Base-by-base conservation (phyloP, 2,888 invertebrate genomes). In the Ceraclea dissimilis region DNA sequence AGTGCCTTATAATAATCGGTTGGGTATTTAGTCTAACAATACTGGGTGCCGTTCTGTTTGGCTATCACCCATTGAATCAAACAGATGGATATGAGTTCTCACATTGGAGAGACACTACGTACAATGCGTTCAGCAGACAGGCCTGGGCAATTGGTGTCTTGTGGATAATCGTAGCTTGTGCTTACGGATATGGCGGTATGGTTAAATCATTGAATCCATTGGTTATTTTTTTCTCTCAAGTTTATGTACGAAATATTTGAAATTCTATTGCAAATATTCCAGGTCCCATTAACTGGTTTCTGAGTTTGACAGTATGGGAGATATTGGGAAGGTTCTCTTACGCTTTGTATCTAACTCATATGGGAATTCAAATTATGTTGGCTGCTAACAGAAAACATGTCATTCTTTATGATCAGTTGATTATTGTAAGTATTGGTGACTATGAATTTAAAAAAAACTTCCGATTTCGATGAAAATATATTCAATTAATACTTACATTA, bases 271-370 rank as follows among this genome's bases (percentile, higher is more conserved):
- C n/a, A n/a, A n/a, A n/a, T n/a, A n/a, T n/a, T n/a, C n/a, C 10
- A 79, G 79, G 78, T 62, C 70, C 75, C 13, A 67, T 80, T 5
- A 76, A 79, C 64, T 78, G 76, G 74, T 72, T 80, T 59, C 67
- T 81, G 1, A 78, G 79, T 0, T 65, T 75, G 1, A 65, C 67
- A 13, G 63, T 79, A 34, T 81, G 80, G 72, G 76, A 78, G 66
- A 67, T 79, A 11, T 70, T 79, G 1, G 75, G 76, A 1, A 72
- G 78, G 13, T 68, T 82, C 13, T 79, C 79, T 0, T 82, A 77
- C 61, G 77, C 78, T 8, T 73, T 80, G 66, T 82, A 79, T 62
- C 65, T 82, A 8, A 63, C 77, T 0, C 81, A 82, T 65, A 64
- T 75, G 11, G 69, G 73, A 0, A 66, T 78, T n/a, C 52, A 55